These are phyloP conservation scores for Sebastes vulpes DNA, from an alignment of 2,797 vertebrate species.

Conservation along the genomic window DNA sequence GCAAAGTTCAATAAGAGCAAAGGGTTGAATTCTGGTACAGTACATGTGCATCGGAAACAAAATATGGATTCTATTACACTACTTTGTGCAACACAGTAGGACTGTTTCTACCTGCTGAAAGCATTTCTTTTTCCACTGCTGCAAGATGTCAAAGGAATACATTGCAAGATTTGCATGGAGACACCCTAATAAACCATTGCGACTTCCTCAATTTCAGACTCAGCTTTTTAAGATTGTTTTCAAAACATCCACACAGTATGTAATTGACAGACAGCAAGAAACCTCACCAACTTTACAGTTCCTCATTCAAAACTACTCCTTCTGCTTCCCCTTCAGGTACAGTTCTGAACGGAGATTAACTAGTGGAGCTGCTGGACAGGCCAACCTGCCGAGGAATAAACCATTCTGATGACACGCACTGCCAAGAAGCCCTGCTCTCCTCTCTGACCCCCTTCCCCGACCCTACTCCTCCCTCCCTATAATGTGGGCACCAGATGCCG, in stretches of 20 bases:
- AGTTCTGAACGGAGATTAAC: constrained; percentile 65
- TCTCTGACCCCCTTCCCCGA: background rate
- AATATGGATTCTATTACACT: background rate
- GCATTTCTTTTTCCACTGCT: background rate
- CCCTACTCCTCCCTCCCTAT: constrained; percentile 1
- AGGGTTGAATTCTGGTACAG: background rate
- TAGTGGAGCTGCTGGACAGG: constrained; percentile 52
- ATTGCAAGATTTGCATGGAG: background rate
- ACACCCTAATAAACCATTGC: background rate
- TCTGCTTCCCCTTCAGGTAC: constrained; percentile 51
- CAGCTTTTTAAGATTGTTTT: background rate
- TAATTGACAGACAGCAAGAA: background rate
- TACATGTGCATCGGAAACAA: background rate
- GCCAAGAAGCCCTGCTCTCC: constrained; percentile 83
- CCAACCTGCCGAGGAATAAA: constrained; percentile 63
- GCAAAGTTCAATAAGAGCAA: constrained; percentile 12
- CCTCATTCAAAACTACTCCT: background rate
- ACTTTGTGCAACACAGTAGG: background rate
- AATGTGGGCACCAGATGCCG: constrained; percentile 70
- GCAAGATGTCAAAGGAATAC: background rate
- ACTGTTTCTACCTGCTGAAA: background rate
- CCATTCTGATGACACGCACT: constrained; percentile 81
- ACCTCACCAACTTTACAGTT: fast-evolving
- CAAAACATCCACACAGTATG: background rate
- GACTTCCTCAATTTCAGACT: background rate